Conservation (phyloP, 2,113 vertebrate species). For the Axis porcinus region DNA sequence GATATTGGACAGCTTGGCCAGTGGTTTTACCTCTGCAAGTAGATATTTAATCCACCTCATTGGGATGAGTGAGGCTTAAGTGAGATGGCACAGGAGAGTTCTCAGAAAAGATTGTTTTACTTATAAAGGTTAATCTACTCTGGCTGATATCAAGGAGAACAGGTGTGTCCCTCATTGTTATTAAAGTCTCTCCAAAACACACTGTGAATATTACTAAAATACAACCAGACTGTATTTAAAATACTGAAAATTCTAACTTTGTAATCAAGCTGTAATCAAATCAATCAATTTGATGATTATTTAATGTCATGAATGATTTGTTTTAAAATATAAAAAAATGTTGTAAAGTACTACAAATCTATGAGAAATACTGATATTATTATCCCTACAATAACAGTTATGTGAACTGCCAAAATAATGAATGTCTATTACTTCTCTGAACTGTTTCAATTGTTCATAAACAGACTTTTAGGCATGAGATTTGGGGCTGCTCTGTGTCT, state of each 20-base stretch:
- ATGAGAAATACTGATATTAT: not conserved
- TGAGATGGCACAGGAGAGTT: not conserved
- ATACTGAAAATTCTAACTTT: not conserved
- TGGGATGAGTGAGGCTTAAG: not conserved
- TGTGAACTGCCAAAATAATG: not conserved
- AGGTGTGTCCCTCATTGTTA: not conserved
- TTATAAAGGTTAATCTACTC: not conserved
- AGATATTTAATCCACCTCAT: not conserved
- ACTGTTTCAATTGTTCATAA: not conserved
- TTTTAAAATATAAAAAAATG: slow-evolving; percentile 4
- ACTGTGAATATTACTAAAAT: not conserved
- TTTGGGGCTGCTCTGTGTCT: not conserved
- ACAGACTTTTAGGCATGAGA: not conserved
- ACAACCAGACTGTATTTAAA: not conserved
- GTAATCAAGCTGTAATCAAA: not conserved
- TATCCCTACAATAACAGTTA: not conserved
- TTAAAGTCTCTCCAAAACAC: not conserved
- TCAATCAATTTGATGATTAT: not conserved
- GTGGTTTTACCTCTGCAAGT: not conserved
- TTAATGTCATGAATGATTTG: not conserved
- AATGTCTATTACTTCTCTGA: not conserved
- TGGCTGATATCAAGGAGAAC: not conserved
- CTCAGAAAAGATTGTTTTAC: not conserved
- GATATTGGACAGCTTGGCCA: not conserved
- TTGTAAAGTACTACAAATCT: not conserved